Conservation (phyloP, 2,113 vertebrate genomes). For the Rhea pennata region DNA sequence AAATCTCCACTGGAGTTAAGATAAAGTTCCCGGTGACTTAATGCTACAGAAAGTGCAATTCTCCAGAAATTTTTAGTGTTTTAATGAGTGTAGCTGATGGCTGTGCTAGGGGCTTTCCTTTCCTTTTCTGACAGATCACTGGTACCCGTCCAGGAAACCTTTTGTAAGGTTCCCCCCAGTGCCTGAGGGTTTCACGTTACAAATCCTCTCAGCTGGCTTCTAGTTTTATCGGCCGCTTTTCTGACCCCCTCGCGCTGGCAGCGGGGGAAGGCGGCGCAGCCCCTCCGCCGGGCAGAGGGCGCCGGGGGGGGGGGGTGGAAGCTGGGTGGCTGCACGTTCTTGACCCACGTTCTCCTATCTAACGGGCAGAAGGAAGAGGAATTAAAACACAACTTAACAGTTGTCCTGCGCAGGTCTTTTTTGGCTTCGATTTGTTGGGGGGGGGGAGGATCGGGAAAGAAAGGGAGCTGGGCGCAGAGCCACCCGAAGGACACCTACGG, state of each 20-base stretch:
- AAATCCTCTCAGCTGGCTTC: background rate
- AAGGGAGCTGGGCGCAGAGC: background rate
- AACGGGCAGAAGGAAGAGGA: background rate
- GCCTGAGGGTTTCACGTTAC: background rate
- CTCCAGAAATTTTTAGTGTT: slow-evolving; percentile 13
- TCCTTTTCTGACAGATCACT: background rate
- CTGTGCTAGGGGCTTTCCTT: slow-evolving; percentile 1
- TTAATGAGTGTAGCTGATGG: slow-evolving; percentile 43
- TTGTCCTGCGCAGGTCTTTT: background rate
- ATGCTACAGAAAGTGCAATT: slow-evolving; percentile 12
- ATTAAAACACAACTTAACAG: background rate
- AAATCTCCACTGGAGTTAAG: background rate
- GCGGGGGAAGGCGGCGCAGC: background rate
- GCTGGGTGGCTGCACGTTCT: background rate
- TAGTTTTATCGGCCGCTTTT: slow-evolving; percentile 8
- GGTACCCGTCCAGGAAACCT: background rate
- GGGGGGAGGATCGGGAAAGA: background rate
- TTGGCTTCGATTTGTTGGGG: background rate
- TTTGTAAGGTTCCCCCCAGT: background rate
- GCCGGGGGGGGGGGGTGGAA: background rate
- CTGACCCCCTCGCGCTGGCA: background rate
- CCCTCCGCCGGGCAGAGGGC: too few species aligned
- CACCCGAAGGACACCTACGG: background rate
- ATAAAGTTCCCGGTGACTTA: background rate
- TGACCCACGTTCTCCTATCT: background rate